These are phyloP conservation scores for Smutsia temminckii DNA, from an alignment of 2,797 vertebrate genomes.

Conservation along the genomic window DNA sequence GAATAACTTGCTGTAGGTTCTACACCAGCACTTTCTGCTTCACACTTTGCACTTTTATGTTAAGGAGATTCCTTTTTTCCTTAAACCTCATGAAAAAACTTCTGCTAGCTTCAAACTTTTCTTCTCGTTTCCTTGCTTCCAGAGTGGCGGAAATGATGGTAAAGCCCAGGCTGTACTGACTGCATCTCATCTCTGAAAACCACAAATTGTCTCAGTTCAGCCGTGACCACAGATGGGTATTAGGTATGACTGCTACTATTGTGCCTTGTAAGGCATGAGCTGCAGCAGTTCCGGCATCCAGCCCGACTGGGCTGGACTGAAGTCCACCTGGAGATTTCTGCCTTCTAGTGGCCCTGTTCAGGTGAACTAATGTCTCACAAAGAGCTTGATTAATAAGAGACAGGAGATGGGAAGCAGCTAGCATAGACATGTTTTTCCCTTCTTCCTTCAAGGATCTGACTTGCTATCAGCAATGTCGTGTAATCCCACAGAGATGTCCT, in stretches of 20 bases:
- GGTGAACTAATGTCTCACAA: background rate
- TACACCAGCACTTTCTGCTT: too few relatives aligned
- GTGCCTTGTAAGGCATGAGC: background rate
- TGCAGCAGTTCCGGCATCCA: background rate
- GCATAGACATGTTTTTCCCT: rapidly evolving
- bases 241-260: rapidly evolving
- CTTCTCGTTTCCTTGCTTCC: background rate
- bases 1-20: too few relatives aligned
- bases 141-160: background rate
- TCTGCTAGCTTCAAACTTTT: too few relatives aligned
- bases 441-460: background rate
- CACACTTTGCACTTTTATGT: too few relatives aligned
- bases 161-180: background rate
- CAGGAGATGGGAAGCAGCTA: background rate
- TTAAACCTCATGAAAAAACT: too few relatives aligned
- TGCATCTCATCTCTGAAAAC: background rate
- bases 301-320: background rate
- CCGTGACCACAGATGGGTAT: background rate
- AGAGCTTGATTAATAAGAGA: background rate
- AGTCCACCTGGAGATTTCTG: background rate
- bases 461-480: background rate
- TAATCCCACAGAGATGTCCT: background rate
- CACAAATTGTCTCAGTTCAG: too few relatives aligned
- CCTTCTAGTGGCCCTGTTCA: background rate
- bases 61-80: too few relatives aligned